These are phyloP conservation scores for Apamea crenata DNA, from an alignment of 2,888 invertebrate species.

Conservation along the genomic window DNA sequence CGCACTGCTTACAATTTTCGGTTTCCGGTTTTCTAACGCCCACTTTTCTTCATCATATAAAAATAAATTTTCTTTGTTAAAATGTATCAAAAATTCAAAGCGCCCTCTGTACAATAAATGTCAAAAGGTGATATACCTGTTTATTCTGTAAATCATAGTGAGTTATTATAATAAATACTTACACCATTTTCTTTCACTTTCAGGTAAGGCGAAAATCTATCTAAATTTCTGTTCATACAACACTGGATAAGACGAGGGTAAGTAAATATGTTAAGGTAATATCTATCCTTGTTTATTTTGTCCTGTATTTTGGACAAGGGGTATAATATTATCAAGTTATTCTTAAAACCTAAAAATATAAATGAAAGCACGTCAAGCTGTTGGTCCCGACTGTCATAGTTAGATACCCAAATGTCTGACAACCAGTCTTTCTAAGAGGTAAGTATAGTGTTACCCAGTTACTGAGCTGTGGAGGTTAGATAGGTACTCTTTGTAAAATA, in stretches of 20 bases:
- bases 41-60: neutral
- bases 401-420: neutral
- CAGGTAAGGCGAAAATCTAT: conserved; percentile 55
- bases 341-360: neutral
- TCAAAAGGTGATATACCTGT: conserved; percentile 43
- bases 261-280: conserved; percentile 13
- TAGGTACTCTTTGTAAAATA: neutral
- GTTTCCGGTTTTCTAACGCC: neutral
- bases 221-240: neutral
- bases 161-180: conserved; percentile 22
- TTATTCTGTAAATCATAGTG: conserved; percentile 32
- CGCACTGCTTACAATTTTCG: too few relatives aligned
- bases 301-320: neutral
- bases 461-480: neutral
- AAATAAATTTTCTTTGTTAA: neutral
- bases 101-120: conserved; percentile 36
- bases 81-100: conserved; percentile 28
- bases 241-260: conserved; percentile 13
- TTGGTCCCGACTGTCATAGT: neutral
- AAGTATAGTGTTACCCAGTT: neutral
- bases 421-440: neutral
- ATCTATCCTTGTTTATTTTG: neutral
- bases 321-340: neutral
- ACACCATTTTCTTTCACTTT: conserved; percentile 40
- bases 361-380: neutral